phyloP scores from a whole-genome alignment of 2,113 vertebrate genomes.

The Speoplatyrhinus poulsoni region DNA sequence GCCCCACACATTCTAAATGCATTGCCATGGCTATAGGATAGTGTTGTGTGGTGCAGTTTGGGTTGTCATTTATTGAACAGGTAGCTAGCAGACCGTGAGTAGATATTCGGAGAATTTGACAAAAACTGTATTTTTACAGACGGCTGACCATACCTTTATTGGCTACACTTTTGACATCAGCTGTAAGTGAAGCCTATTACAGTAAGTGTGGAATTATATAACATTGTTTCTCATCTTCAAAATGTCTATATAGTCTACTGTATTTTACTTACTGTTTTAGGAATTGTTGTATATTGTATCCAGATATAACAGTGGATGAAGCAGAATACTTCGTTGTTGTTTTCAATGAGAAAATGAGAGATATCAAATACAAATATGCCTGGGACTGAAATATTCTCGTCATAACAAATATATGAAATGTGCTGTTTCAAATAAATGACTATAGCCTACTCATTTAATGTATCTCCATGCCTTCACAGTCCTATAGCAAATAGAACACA shows the following conservation, averaged over 20 bases:
- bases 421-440: too few species aligned
- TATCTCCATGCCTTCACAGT: too few species aligned
- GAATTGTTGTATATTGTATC: too few species aligned
- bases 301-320: constrained; percentile 45
- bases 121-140: too few species aligned
- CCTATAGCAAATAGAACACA: neutral
- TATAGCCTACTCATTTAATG: too few species aligned
- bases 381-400: constrained; percentile 60
- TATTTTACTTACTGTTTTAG: constrained; percentile 44
- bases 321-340: constrained; percentile 62
- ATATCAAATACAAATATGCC: constrained; percentile 62
- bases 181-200: neutral
- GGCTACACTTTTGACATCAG: neutral
- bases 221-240: too few species aligned
- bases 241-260: neutral
- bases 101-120: too few species aligned
- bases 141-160: too few species aligned
- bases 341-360: constrained; percentile 70
- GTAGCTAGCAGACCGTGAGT: too few species aligned
- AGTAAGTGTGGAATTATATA: neutral
- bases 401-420: too few species aligned
- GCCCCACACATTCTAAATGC: too few species aligned
- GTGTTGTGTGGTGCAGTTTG: neutral
- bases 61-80: neutral
- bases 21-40: too few species aligned